Evolutionary conservation across 2,113 vertebrate species (phyloP), one percentile per base, ranked within the genome.

Genomic region (Rhabdornis inornatus): DNA sequence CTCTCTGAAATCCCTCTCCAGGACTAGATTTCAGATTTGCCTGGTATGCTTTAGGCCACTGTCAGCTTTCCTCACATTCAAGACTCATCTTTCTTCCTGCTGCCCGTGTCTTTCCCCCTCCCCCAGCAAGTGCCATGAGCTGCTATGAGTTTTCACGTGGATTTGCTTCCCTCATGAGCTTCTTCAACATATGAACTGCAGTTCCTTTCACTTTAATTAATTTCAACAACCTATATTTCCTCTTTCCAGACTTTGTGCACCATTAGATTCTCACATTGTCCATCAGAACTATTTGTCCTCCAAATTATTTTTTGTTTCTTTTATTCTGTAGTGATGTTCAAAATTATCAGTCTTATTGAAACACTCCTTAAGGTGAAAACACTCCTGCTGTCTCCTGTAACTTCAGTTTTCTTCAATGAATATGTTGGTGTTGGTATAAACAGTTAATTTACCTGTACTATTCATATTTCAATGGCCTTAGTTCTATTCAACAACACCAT

Each of bases 1-100:
- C 82, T 79, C 61, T 82, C 37, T n/a, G 27, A 82, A 95, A 97
- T 45, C 49, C 45, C 79, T 91, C 79, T 82, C 13, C 65, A 79
- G 45, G 14, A 40, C 39, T 21, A 52, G 40, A n/a, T 88, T 78
- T 92, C 71, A 82, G 83, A 30, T 59, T 76, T 68, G 31, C 42
- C 66, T 77, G 76, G 89, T 91, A 33, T 74, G 85, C 84, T 92
- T 91, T 83, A 91, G 92, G 94, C 76, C 42, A 78, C 75, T 95
- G 95, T 86, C 93, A 95, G 40, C 63, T 97, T 89, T 87, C 74
- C 90, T 95, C 60, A 80, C 25, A 47, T 52, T 96, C 83, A 83
- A 92, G 47, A 28, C 31, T 83, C 50, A 65, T 96, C 77, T 91
- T 86, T 85, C 40, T 70, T 85, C 50, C 33, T 19, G 4, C 10